These are phyloP conservation scores for Drosophila lacertosa DNA, from an alignment of 1,140 invertebrate species.

Conservation along the genomic window DNA sequence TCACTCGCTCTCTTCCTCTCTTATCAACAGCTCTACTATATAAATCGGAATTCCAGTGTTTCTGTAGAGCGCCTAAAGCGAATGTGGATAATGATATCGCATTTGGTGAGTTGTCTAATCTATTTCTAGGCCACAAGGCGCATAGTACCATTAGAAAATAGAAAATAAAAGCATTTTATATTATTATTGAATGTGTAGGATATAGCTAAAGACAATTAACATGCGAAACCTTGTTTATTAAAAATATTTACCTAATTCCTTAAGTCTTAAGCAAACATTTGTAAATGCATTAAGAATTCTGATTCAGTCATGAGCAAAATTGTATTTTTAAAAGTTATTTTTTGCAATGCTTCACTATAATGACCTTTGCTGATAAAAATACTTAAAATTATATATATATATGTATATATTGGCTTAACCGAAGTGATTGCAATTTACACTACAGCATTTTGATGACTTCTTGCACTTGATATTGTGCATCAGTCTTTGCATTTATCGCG, in stretches of 20 bases:
- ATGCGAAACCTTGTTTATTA: background rate
- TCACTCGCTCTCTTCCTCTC: background rate
- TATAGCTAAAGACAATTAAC: no score
- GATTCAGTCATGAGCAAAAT: no score
- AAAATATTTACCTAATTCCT: no score
- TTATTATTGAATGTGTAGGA: no score
- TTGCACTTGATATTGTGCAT: conserved; percentile 4
- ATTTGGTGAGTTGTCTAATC: conserved; percentile 40
- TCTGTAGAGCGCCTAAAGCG: conserved; percentile 5
- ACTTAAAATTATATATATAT: no score
- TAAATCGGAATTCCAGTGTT: conserved; percentile 29
- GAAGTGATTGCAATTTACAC: background rate
- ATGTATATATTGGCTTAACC: background rate
- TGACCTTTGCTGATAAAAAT: background rate
- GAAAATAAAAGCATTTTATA: no score
- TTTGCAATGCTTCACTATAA: background rate
- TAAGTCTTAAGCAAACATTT: no score
- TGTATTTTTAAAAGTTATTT: background rate
- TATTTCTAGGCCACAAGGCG: conserved; percentile 9
- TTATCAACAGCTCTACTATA: conserved; percentile 24
- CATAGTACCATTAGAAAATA: background rate
- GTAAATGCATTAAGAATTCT: no score
- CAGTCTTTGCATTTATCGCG: conserved; percentile 1
- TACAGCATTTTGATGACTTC: background rate
- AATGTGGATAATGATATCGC: conserved; percentile 42